These are phyloP conservation scores for Macquaria australasica DNA, from an alignment of 2,113 vertebrate genomes.

Conservation along the genomic window DNA sequence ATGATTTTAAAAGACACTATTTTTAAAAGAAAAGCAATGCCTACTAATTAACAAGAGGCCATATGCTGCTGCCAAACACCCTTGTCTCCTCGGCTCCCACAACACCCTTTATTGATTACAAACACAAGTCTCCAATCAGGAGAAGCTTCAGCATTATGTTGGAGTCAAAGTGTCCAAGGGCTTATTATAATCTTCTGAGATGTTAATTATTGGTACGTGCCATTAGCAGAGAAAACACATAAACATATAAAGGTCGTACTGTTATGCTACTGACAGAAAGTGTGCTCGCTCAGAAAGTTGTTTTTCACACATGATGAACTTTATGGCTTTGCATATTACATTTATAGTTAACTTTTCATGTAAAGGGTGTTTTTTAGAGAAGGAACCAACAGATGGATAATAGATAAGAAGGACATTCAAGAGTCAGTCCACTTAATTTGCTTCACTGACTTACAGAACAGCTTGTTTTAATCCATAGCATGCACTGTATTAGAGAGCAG, in stretches of 20 bases:
- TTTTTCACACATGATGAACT: constrained; percentile 5
- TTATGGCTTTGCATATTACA: not conserved
- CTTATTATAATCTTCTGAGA: constrained; percentile 3
- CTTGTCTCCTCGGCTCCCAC: constrained; percentile 21
- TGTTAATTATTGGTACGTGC: constrained; percentile 33
- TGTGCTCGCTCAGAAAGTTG: not conserved
- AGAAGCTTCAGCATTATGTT: constrained; percentile 9
- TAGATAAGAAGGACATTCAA: not conserved
- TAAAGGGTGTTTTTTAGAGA: not conserved
- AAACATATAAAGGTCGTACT: constrained; percentile 9
- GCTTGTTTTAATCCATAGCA: constrained; percentile 32
- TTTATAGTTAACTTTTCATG: not conserved
- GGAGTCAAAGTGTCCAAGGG: not conserved
- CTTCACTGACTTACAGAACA: not conserved
- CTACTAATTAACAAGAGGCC: constrained; percentile 49
- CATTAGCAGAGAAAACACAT: not conserved
- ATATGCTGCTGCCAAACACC: constrained; percentile 58
- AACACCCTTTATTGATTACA: constrained; percentile 33
- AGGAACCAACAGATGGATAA: constrained; percentile 4
- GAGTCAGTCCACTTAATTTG: constrained; percentile 1
- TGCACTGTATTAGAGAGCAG: not conserved
- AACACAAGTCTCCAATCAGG: constrained; percentile 36
- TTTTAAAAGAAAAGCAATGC: too few species aligned
- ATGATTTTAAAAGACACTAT: too few species aligned
- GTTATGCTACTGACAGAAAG: constrained; percentile 6